Evolutionary conservation across 2,888 invertebrate species (phyloP), one percentile per base, ranked within the genome.

Genomic region (Drosophila pegasa): DNA sequence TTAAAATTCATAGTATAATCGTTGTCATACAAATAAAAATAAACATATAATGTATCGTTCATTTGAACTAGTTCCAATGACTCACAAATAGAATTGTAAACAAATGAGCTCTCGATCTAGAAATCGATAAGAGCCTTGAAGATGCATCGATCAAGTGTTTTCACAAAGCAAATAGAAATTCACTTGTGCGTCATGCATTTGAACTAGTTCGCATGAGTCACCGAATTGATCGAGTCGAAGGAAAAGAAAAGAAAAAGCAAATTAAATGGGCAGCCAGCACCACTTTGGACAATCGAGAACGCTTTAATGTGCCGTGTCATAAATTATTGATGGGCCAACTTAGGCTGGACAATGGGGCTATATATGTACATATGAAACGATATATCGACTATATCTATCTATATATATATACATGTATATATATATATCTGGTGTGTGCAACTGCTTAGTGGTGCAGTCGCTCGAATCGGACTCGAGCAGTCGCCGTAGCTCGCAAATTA

Each of bases 251-350:
- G 29, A 54, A 20, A 55, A 27, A 38, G 20, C 27, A 40, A 40
- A 41, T 56, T 25, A 31, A 71, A 37, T 63, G 56, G 47, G 16
- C 52, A 31, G 37, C 25, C 25, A 51, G 41, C 18, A 40, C 18
- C 27, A 47, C 29, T 65, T 59, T 41, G 56, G 57, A 71, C 59
- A 72, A 40, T 72, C 27, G 16, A 56, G 66, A 66, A 40, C 54
- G 60, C 65, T 77, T 62, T 60, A 67, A 52, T 60, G 43, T 67
- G 54, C 66, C 29, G 59, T 61, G 57, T 70, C 70, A 87, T 85
- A 54, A 60, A 72, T 75, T 87, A 87, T 82, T 78, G 67, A 78
- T 81, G 47, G 40, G 37, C 51, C 78, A 31, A 63, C 62, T 67
- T 60, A 55, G 41, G 33, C 47, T 56, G 71, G 71, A 65, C 66